phyloP scores from a whole-genome alignment of 2,888 invertebrate genomes.

The Hipparchia sbordonii region DNA sequence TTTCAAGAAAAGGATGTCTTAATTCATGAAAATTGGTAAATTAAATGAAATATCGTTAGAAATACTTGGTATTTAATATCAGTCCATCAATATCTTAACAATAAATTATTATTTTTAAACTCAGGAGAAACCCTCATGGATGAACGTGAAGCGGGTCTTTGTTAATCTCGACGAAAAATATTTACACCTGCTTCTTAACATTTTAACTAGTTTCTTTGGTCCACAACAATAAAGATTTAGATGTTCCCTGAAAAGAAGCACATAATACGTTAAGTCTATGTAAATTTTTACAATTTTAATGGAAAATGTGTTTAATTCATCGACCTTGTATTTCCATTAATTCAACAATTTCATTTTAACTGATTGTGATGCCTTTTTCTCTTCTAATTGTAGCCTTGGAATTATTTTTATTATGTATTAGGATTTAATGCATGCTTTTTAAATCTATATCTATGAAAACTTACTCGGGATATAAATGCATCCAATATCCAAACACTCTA shows the following conservation, averaged over 20 bases:
- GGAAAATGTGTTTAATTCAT: no score
- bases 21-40: neutral
- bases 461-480: slow-evolving; percentile 75
- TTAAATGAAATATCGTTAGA: neutral
- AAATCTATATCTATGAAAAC: neutral
- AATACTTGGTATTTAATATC: slow-evolving; percentile 37
- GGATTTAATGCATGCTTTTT: neutral
- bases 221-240: slow-evolving; percentile 75
- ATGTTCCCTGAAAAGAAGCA: slow-evolving; percentile 60
- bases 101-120: neutral
- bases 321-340: no score
- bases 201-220: slow-evolving; percentile 77
- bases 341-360: no score
- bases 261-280: no score
- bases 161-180: slow-evolving; percentile 55
- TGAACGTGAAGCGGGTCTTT: slow-evolving; percentile 70
- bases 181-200: slow-evolving; percentile 65
- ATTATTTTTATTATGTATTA: neutral
- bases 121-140: slow-evolving; percentile 75
- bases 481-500: slow-evolving; percentile 75
- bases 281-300: no score
- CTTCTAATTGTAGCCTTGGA: neutral
- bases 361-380: no score
- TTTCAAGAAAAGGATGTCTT: no score
- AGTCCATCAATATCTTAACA: slow-evolving; percentile 36